Percentiles rank a stretch among this genome's conserved stretches.
phyloP scores from a whole-genome alignment of 2,888 invertebrate genomes.

The Caenorhabditis sp. region DNA sequence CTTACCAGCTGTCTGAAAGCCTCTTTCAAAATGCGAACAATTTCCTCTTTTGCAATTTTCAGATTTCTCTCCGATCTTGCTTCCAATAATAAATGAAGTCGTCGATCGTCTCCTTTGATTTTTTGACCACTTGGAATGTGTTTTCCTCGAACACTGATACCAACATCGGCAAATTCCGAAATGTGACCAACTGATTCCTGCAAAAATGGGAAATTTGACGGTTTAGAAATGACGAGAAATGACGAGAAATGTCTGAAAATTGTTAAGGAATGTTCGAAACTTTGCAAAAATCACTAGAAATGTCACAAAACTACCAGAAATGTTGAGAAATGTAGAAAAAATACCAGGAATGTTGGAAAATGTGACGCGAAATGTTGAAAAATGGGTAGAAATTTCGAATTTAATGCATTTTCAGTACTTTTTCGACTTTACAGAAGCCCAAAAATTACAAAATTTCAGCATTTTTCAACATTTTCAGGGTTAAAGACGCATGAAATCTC shows the following conservation, averaged over 20 bases:
- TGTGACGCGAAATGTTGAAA: no score
- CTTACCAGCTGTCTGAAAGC: slow-evolving; percentile 84
- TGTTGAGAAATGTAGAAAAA: no score
- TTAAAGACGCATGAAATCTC: no score
- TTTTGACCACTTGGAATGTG: slow-evolving; percentile 85
- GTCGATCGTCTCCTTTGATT: slow-evolving; percentile 38
- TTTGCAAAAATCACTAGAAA: neutral
- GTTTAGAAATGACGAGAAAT: neutral
- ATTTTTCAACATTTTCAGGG: no score
- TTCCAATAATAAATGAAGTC: slow-evolving; percentile 42
- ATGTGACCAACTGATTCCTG: slow-evolving; percentile 96
- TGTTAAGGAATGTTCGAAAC: no score
- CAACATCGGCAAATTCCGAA: slow-evolving; percentile 98
- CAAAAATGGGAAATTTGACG: slow-evolving; percentile 32
- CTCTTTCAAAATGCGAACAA: slow-evolving; percentile 95
- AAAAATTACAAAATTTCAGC: no score
- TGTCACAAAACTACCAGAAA: no score
- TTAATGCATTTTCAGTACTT: no score
- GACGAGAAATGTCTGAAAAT: neutral
- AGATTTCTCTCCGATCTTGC: slow-evolving; percentile 84
- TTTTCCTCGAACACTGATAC: slow-evolving; percentile 96
- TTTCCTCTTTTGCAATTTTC: slow-evolving; percentile 93
- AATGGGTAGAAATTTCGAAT: no score
- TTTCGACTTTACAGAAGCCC: no score
- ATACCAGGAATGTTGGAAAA: no score